A percentile compares a stretch with the other conserved stretches of the same genome.
Conservation (phyloP, 2,113 vertebrate species). For the Microcebus lehilahytsara region DNA sequence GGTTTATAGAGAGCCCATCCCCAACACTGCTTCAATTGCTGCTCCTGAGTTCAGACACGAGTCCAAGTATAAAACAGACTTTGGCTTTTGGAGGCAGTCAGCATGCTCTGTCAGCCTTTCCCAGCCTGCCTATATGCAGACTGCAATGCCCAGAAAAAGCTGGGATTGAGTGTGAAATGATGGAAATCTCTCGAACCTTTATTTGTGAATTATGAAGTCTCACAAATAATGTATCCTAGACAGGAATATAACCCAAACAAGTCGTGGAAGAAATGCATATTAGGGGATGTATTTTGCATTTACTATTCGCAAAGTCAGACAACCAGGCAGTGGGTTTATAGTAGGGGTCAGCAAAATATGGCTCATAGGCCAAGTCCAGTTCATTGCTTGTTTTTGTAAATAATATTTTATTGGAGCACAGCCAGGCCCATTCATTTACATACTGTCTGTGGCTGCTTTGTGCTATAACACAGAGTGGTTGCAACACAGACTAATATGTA, state of each 20-base stretch:
- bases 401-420: neutral
- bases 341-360: neutral
- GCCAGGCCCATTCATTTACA: neutral
- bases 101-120: neutral
- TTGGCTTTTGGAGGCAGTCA: neutral
- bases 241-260: neutral
- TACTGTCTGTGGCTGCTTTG: neutral
- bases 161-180: neutral
- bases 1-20: neutral
- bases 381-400: neutral
- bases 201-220: neutral
- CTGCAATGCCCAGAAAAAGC: neutral
- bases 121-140: neutral
- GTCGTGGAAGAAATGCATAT: neutral
- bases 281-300: neutral
- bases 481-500: neutral
- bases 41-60: neutral
- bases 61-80: neutral
- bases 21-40: neutral
- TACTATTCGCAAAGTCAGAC: neutral
- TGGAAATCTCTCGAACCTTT: neutral
- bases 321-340: neutral
- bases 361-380: neutral
- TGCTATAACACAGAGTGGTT: neutral
- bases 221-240: neutral